These are phyloP conservation scores for Strix aluco DNA, from an alignment of 2,113 vertebrate genomes.

Conservation along the genomic window DNA sequence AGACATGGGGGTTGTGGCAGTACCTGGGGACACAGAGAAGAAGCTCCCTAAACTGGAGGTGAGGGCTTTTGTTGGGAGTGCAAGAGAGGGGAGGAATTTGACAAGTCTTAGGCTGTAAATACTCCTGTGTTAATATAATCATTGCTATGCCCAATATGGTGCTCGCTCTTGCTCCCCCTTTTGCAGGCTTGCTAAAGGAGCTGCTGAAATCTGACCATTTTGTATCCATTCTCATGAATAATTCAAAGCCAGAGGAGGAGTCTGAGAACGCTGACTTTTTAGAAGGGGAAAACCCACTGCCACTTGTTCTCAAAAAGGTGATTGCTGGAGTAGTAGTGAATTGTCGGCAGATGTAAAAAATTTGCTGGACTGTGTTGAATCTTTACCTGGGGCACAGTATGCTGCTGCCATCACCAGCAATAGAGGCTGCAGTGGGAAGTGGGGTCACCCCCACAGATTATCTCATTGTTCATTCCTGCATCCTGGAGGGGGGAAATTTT, in stretches of 20 bases:
- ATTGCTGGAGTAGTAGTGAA: not conserved
- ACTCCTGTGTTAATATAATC: not conserved
- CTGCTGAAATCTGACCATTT: slow-evolving; percentile 83
- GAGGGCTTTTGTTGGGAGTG: not conserved
- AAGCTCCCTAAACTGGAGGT: not conserved
- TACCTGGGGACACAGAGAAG: not conserved
- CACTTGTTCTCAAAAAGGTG: slow-evolving; percentile 94
- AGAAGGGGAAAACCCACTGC: slow-evolving; percentile 77
- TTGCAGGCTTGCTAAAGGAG: slow-evolving; percentile 86
- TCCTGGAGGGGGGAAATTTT: not conserved
- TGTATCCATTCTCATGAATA: slow-evolving; percentile 87
- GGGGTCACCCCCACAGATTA: not conserved
- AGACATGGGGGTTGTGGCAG: not conserved
- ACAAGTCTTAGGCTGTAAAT: not conserved
- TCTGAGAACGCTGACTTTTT: slow-evolving; percentile 34
- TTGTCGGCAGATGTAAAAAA: not conserved
- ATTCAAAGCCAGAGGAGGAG: slow-evolving; percentile 43
- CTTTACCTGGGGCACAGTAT: not conserved
- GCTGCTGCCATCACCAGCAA: not conserved
- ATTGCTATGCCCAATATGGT: not conserved
- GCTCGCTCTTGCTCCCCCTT: not conserved
- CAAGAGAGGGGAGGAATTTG: not conserved
- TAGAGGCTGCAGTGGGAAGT: not conserved
- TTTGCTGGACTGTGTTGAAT: not conserved
- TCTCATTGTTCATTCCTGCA: not conserved